Evolutionary conservation across 2,113 vertebrate species (phyloP).

Genomic region (Hepsetus odoe): DNA sequence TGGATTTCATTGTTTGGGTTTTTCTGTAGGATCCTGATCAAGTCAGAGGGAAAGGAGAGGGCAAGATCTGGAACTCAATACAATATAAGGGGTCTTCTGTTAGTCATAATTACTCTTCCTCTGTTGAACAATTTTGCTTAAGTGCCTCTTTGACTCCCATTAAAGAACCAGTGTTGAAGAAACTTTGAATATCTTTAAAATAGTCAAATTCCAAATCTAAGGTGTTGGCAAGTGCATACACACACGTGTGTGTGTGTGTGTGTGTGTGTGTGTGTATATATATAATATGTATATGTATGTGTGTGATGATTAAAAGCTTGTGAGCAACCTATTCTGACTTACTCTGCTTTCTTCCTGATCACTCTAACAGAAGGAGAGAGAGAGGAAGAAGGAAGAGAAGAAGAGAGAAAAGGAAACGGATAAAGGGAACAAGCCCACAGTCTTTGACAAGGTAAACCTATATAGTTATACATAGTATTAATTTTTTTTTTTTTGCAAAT

Average conservation of each 20-base stretch:
- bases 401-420: slow-evolving; percentile 83
- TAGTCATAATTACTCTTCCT: slow-evolving; percentile 23
- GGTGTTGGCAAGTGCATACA: slow-evolving; percentile 34
- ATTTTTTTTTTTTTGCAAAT: not conserved
- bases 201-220: not conserved
- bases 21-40: not conserved
- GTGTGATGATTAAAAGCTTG: not conserved
- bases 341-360: slow-evolving; percentile 18
- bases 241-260: slow-evolving; percentile 14
- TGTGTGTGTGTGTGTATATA: not conserved
- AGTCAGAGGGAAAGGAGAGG: not conserved
- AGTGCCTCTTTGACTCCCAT: slow-evolving; percentile 1
- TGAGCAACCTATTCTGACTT: slow-evolving; percentile 2
- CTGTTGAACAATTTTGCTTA: not conserved
- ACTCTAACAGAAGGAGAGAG: slow-evolving; percentile 81
- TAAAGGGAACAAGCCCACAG: slow-evolving; percentile 67
- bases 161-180: slow-evolving; percentile 15
- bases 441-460: slow-evolving; percentile 64
- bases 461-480: no score
- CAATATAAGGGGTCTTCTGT: not conserved
- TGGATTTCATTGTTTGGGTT: slow-evolving; percentile 8
- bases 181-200: slow-evolving; percentile 9
- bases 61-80: not conserved
- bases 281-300: no score
- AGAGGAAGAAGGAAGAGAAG: slow-evolving; percentile 87